These are phyloP conservation scores for Trichonephila inaurata DNA, from an alignment of 1,140 invertebrate genomes.

Conservation along the genomic window DNA sequence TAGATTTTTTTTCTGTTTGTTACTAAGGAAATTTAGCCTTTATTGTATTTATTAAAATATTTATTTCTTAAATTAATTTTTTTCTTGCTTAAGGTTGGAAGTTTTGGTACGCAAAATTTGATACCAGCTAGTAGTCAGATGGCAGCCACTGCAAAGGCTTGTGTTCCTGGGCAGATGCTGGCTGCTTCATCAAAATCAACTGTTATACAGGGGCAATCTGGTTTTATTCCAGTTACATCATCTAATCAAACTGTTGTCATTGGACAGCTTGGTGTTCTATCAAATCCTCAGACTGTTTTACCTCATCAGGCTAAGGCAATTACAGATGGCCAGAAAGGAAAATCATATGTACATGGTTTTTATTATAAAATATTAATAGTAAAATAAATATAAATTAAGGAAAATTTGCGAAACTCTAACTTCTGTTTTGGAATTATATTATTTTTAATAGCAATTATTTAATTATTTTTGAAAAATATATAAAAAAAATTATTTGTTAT, in stretches of 20 bases:
- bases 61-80: too few species aligned
- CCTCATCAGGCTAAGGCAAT: constrained; percentile 82
- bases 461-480: not conserved
- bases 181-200: constrained; percentile 76
- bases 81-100: constrained; percentile 70
- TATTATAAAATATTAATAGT: not conserved
- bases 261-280: constrained; percentile 87
- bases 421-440: not conserved
- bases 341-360: constrained; percentile 78
- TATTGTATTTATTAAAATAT: too few species aligned
- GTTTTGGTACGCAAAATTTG: constrained; percentile 53
- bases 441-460: not conserved
- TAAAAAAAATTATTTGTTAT: too few species aligned
- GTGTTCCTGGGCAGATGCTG: constrained; percentile 77
- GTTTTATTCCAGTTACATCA: constrained; percentile 87
- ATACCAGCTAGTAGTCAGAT: constrained; percentile 69
- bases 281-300: constrained; percentile 86
- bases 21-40: too few species aligned
- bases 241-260: constrained; percentile 90
- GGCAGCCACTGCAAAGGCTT: constrained; percentile 63
- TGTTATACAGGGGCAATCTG: constrained; percentile 79
- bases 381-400: too few species aligned
- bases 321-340: constrained; percentile 79
- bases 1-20: too few species aligned
- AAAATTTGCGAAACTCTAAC: too few species aligned